These are phyloP conservation scores for Anticlea derivata DNA, from an alignment of 2,888 invertebrate species.

Conservation along the genomic window DNA sequence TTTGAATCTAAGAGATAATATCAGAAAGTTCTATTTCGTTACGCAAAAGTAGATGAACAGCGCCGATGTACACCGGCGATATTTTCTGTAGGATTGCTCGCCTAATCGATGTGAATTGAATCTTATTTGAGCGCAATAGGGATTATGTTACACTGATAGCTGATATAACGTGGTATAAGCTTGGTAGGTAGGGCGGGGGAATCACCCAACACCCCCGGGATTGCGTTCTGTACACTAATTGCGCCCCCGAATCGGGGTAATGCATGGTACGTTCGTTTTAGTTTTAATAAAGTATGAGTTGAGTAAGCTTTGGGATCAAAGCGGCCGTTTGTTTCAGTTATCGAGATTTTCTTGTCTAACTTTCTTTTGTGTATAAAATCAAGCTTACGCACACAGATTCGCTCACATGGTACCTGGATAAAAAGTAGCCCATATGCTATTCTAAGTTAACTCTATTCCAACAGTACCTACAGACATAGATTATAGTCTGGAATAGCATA, in stretches of 20 bases:
- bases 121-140: slow-evolving; percentile 7
- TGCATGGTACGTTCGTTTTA: slow-evolving; percentile 68
- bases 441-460: no score
- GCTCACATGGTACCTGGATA: no score
- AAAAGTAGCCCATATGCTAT: slow-evolving; percentile 31
- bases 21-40: not conserved
- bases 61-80: not conserved
- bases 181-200: slow-evolving; percentile 30
- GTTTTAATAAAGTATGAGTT: slow-evolving; percentile 77
- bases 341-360: slow-evolving; percentile 57
- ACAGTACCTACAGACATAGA: not conserved
- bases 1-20: not conserved
- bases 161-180: not conserved
- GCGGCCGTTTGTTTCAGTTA: slow-evolving; percentile 77
- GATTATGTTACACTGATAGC: slow-evolving; percentile 5
- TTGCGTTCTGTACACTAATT: slow-evolving; percentile 71
- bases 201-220: slow-evolving; percentile 52
- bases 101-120: not conserved
- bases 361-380: not conserved
- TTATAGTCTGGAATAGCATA: no score
- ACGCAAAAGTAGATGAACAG: not conserved
- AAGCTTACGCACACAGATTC: no score
- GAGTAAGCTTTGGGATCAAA: slow-evolving; percentile 55
- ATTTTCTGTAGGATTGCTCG: not conserved
- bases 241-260: slow-evolving; percentile 80